Base-by-base conservation (phyloP, 2,888 invertebrate genomes). In the Leptinotarsa haldemani region DNA sequence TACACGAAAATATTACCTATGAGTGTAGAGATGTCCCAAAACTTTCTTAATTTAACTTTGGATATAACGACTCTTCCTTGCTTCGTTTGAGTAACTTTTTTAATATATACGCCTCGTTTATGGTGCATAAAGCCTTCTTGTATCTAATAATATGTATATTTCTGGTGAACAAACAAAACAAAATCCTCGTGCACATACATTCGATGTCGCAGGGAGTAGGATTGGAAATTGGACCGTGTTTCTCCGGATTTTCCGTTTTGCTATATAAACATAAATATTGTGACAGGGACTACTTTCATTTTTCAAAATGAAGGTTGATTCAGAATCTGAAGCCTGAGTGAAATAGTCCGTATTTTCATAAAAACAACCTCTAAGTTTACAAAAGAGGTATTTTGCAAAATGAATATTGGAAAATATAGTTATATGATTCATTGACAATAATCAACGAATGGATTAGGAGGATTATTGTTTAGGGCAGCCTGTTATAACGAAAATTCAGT, bases 201-300 rank as follows among this genome's bases (percentile, higher is more conserved):
- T 61, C 30, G 30, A 30, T 61, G 50, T 50, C 69, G 50, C 56
- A 61, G 64, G 30, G 30, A 61, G n/a, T 30, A 40, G 7, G 3
- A 61, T 61, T 61, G 70, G 40, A 64, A 64, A 70, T 52, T 52
- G 70, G 70, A 64, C 70, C 50, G 53, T 40, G 61, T 61, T 30
- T 61, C 61, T 30, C 30, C 16, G 30, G 18, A 61, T 70, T 70
- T 70, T 70, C 70, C 66, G 50, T n/a, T 61, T 47, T 30, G 52
- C 61, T 66, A 66, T 58, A 63, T 67, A 77, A 77, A 77, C 74
- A 75, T 70, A 72, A 63, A 74, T 77, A 70, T 75, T 66, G 18
- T 70, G 67, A 66, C 77, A 74, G 74, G 77, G 68, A 77, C 70
- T 77, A 77, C 13, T 77, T 77, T 75, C 74, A 68, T 77, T 77